Evolutionary conservation across 2,888 invertebrate genomes (phyloP).

Genomic region (Idaea dimidiata): DNA sequence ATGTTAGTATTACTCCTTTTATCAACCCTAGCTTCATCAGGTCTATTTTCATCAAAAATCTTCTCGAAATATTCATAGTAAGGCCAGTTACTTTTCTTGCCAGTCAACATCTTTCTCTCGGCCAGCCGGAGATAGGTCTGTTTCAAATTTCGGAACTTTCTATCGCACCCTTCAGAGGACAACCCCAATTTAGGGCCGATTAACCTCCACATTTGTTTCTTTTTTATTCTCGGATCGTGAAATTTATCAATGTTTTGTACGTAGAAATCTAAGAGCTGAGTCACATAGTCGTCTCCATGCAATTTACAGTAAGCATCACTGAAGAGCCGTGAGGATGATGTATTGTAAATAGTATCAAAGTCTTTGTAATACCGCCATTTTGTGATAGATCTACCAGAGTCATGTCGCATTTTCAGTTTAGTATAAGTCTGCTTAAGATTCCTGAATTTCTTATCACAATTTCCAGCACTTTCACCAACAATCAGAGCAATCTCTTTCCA

Average conservation of each 20-base stretch:
- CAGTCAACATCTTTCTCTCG: slow-evolving; percentile 56
- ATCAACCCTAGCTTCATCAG: slow-evolving; percentile 10
- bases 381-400: slow-evolving; percentile 47
- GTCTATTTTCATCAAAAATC: slow-evolving; percentile 49
- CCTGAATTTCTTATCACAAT: slow-evolving; percentile 70
- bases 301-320: slow-evolving; percentile 25
- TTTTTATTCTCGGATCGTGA: slow-evolving; percentile 58
- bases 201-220: slow-evolving; percentile 59
- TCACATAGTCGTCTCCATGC: slow-evolving; percentile 57
- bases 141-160: slow-evolving; percentile 69
- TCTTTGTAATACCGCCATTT: slow-evolving; percentile 70
- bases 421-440: slow-evolving; percentile 71
- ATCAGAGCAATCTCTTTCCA: slow-evolving; percentile 61
- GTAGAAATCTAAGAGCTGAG: slow-evolving; percentile 60
- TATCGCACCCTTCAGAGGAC: slow-evolving; percentile 64
- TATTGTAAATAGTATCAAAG: slow-evolving; percentile 58
- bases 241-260: slow-evolving; percentile 64
- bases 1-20: slow-evolving; percentile 19
- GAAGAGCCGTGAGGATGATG: slow-evolving; percentile 11
- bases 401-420: slow-evolving; percentile 54
- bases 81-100: slow-evolving; percentile 60
- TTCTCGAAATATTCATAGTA: slow-evolving; percentile 65
- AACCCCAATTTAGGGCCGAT: slow-evolving; percentile 55
- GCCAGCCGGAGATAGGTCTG: slow-evolving; percentile 63
- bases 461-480: slow-evolving; percentile 52